Evolutionary conservation across 2,113 vertebrate genomes (phyloP), one percentile per base, ranked within the genome.

Genomic region (Corythoichthys haematopterus): DNA sequence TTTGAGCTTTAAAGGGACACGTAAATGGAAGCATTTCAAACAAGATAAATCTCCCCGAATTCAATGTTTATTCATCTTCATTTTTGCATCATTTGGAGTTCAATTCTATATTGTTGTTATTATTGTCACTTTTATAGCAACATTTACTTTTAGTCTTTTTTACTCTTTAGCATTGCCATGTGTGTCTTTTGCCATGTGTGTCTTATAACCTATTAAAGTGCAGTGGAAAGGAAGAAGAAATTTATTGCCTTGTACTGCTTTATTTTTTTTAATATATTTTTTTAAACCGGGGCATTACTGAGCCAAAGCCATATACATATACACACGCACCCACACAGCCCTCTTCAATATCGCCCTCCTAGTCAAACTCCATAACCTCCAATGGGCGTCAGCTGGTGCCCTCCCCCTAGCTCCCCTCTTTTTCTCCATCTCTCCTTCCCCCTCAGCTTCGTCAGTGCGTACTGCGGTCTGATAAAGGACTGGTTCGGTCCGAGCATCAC

Each of bases 301-400:
- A 33, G 20, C 55, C 33, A 37, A 12, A n/a, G 28, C 6, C 56
- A 28, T 48, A 11, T 38, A 68, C 62, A 10, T 70, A 70, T 61
- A 10, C 57, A 53, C 68, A 14, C 35, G 8, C 15, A 14, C n/a
- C 9, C 58, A 13, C 16, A 64, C 61, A 74, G 84, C 78, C 72
- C 79, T 78, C 76, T 79, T 80, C 83, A 68, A 85, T 78, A 78
- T 78, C 71, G 74, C 80, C 74, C 71, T 78, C 74, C 58, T 74
- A 43, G 76, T 77, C 80, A 87, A 88, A 87, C 85, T 80, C 88
- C 76, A 62, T 85, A 88, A 86, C 82, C 88, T 72, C 90, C 92
- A 93, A 91, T 91, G 89, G 90, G 89, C 82, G 76, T 79, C 80
- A 76, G 80, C 80, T 79, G 40, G n/a, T 62, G 16, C 40, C 59